Evolutionary conservation across 2,113 vertebrate species (phyloP), one percentile per base, ranked within the genome.

Genomic region (Cebus imitator): DNA sequence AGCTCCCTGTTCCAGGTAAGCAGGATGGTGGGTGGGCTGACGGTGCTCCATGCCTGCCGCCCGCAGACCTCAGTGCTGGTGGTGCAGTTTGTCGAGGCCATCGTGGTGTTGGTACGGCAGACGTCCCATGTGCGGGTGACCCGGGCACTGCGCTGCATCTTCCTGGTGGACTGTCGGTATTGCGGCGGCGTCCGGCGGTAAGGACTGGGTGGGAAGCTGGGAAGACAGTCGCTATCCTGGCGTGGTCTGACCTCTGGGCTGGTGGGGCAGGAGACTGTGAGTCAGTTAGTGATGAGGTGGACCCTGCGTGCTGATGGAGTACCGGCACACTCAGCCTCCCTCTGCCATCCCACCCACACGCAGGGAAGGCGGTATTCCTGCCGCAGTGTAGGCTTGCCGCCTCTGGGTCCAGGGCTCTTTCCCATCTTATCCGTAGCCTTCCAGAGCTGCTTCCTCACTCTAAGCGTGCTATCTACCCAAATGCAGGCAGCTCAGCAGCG

Each of bases 161-260:
- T 99, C 98, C 97, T 99, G 96, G 99, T 99, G 96, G 99, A 99
- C 98, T 99, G 99, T 93, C 99, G 99, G 96, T 99, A 99, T 98
- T 99, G 99, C 3, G 99, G 99, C 0, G 99, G 99, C 0, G 99
- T 99, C 95, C 99, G 99, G 93, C 99, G 99, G 99, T 99, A 95
- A 97, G 95, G 87, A 94, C 43, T 0, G 2, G 83, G 68, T 16
- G 8, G 11, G 11, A 40, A 20, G 64, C 25, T 21, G 43, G 45
- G 8, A 3, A 13, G 50, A 27, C 3, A 27, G 81, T 13, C 0
- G 3, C 64, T 61, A 2, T 3, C 12, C 10, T 0, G 14, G 30
- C 48, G 75, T 43, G 2, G 68, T 52, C 66, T 6, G 4, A 9
- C 58, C 80, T 82, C 88, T n/a, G 5, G 78, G 55, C 43, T 20